Evolutionary conservation across 2,888 invertebrate genomes (phyloP).

Genomic region (Diabrotica balteata): DNA sequence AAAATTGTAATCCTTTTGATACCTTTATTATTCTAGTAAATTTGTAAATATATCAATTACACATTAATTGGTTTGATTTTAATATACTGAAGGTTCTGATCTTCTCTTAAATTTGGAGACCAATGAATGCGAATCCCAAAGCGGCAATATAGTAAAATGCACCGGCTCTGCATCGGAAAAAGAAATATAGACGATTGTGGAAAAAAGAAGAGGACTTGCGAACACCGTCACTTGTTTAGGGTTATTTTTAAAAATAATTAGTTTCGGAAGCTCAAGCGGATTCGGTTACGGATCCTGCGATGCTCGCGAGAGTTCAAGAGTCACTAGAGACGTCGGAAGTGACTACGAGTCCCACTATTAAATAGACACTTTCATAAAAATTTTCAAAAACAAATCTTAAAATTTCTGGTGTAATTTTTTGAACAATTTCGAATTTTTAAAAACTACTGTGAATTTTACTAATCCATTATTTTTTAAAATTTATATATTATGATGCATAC

Average conservation of each 20-base stretch:
- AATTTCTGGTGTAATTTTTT: too few relatives aligned
- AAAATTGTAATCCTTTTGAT: too few relatives aligned
- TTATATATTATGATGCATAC: too few relatives aligned
- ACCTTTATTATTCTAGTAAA: too few relatives aligned
- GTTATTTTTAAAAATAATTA: conserved; percentile 56
- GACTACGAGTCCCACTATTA: conserved; percentile 3
- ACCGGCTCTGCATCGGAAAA: conserved; percentile 2
- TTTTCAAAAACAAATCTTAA: neutral
- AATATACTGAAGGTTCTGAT: too few relatives aligned
- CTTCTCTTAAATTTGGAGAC: too few relatives aligned
- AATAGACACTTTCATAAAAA: neutral
- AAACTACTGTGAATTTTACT: too few relatives aligned
- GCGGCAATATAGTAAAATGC: neutral
- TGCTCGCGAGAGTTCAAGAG: conserved; percentile 14
- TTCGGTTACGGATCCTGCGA: conserved; percentile 32
- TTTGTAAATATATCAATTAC: too few relatives aligned
- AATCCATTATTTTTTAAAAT: too few relatives aligned
- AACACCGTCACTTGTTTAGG: conserved; percentile 38
- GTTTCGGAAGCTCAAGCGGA: conserved; percentile 52
- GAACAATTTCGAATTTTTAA: too few relatives aligned
- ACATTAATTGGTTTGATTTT: too few relatives aligned
- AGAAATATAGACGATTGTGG: conserved; percentile 8
- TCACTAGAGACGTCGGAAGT: conserved; percentile 16
- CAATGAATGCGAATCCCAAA: too few relatives aligned
- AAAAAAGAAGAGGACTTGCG: conserved; percentile 35